Evolutionary conservation across 1,140 invertebrate genomes (phyloP).

Genomic region (Drosophila gunungcola): DNA sequence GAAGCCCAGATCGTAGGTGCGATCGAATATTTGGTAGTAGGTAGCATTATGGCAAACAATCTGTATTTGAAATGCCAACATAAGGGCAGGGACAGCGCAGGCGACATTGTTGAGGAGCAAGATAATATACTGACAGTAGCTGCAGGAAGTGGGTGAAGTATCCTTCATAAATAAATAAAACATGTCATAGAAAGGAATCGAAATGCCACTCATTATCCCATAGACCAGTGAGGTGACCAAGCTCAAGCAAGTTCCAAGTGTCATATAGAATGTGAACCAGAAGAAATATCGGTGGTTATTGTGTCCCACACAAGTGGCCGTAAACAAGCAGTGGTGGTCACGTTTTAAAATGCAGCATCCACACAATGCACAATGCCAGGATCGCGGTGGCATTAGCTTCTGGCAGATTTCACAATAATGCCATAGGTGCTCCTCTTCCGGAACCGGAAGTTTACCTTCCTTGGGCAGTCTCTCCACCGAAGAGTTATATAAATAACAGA

Average conservation of each 20-base stretch:
- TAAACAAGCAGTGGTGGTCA: constrained; percentile 97
- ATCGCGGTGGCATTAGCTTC: constrained; percentile 91
- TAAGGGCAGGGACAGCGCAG: background rate
- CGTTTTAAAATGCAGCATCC: constrained; percentile 93
- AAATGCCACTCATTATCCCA: constrained; percentile 80
- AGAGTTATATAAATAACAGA: constrained; percentile 18
- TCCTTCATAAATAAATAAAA: background rate
- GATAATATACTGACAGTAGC: too few relatives aligned
- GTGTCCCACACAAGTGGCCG: constrained; percentile 94
- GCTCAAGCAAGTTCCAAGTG: constrained; percentile 88
- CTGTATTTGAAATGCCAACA: constrained; percentile 20
- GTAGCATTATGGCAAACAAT: constrained; percentile 10
- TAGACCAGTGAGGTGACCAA: constrained; percentile 89
- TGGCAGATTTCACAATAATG: constrained; percentile 92
- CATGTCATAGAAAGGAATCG: too few relatives aligned
- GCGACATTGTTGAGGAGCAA: background rate
- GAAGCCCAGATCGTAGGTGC: background rate
- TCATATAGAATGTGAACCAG: constrained; percentile 91
- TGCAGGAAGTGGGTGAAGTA: too few relatives aligned
- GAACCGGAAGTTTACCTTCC: background rate
- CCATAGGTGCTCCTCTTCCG: constrained; percentile 85
- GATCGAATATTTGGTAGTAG: background rate
- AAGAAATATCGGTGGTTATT: constrained; percentile 95
- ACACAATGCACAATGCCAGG: constrained; percentile 95
- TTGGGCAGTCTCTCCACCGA: constrained; percentile 27